Evolutionary conservation across 2,888 invertebrate genomes (phyloP).

Genomic region (Reticulitermes lucifugus): DNA sequence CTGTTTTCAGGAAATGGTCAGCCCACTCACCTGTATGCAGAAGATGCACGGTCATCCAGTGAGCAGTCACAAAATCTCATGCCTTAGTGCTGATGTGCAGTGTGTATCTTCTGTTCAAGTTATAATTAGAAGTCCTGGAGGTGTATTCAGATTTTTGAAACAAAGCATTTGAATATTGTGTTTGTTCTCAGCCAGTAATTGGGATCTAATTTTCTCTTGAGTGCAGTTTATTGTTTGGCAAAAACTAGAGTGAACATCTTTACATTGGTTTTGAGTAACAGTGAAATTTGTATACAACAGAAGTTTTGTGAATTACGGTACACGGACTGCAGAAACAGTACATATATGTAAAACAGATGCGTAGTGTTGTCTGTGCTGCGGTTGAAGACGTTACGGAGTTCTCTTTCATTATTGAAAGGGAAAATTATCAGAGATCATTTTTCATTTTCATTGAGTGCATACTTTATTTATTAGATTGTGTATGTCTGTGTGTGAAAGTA

Average conservation of each 20-base stretch:
- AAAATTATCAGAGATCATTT: neutral
- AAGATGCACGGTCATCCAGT: neutral
- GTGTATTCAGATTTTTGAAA: no score
- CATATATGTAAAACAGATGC: neutral
- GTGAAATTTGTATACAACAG: neutral
- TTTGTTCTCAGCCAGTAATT: no score
- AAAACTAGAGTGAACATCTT: neutral
- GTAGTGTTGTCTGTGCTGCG: neutral
- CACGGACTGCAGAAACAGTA: neutral
- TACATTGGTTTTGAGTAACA: neutral
- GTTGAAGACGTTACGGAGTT: neutral
- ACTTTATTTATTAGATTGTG: conserved; percentile 16
- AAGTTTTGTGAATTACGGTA: neutral
- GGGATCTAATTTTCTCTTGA: neutral
- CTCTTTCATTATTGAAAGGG: neutral
- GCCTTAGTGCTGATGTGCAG: neutral
- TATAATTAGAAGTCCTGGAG: neutral
- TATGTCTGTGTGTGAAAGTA: neutral
- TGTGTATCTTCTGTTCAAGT: neutral
- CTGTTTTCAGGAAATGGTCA: neutral
- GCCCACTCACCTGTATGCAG: conserved; percentile 18
- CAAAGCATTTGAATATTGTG: no score
- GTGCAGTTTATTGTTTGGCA: conserved; percentile 4
- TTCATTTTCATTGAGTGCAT: neutral
- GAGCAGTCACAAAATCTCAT: conserved; percentile 15